phyloP scores from a whole-genome alignment of 2,888 invertebrate species.

The Leptopterna dolabrata region DNA sequence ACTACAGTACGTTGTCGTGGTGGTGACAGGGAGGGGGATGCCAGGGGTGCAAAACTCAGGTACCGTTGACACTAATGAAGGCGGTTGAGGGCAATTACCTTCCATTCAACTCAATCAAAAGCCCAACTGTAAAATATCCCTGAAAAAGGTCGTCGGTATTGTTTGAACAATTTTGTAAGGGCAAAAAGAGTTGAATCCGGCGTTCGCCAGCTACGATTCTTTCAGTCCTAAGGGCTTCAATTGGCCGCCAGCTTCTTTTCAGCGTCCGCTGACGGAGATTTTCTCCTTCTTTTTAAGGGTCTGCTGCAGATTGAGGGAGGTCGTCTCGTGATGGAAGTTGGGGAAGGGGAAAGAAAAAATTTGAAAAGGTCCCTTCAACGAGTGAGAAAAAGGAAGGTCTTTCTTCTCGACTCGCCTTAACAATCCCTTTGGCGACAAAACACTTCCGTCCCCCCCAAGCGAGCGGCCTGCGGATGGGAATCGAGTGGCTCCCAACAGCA shows the following conservation, averaged over 20 bases:
- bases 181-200: neutral
- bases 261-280: neutral
- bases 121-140: too few relatives aligned
- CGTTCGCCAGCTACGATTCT: neutral
- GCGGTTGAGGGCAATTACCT: too few relatives aligned
- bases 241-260: neutral
- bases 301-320: neutral
- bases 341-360: neutral
- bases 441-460: neutral
- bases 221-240: neutral
- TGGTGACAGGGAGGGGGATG: too few relatives aligned
- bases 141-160: too few relatives aligned
- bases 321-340: neutral
- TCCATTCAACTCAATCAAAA: too few relatives aligned
- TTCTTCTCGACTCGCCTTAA: neutral
- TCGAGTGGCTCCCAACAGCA: neutral
- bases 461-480: neutral
- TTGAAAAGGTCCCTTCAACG: neutral
- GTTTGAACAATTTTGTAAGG: neutral
- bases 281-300: neutral
- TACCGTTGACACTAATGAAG: too few relatives aligned
- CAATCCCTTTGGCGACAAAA: neutral
- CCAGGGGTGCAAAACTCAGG: too few relatives aligned
- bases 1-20: too few relatives aligned
- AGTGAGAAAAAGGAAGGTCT: constrained; percentile 1